These are phyloP conservation scores for Ornithoptera alexandrae DNA, from an alignment of 2,888 invertebrate species.

Conservation along the genomic window DNA sequence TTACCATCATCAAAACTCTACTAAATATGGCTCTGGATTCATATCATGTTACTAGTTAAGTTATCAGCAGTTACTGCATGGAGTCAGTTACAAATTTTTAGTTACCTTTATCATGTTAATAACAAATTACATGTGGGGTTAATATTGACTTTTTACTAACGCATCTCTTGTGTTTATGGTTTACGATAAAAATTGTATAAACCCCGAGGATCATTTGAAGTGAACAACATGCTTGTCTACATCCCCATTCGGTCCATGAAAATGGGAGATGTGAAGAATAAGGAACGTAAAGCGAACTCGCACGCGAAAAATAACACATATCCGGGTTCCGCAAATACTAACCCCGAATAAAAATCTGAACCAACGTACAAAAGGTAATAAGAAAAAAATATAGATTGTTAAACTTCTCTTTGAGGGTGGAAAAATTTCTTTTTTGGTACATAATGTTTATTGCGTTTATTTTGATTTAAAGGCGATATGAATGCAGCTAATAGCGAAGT, in stretches of 20 bases:
- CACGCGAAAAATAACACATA: neutral
- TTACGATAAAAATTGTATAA: neutral
- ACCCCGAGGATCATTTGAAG: neutral
- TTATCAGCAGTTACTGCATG: no score
- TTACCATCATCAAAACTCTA: no score
- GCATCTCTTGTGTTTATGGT: neutral
- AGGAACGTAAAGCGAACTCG: neutral
- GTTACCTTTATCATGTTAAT: neutral
- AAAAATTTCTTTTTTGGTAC: no score
- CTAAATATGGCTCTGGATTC: no score
- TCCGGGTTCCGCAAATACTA: neutral
- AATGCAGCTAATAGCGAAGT: constrained; percentile 2
- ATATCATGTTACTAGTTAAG: no score
- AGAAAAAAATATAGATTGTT: neutral
- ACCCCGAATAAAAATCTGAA: neutral
- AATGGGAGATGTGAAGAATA: neutral
- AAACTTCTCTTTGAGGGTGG: no score
- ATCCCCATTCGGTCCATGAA: neutral
- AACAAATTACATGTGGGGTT: neutral
- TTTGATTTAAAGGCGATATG: neutral
- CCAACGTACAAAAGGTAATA: neutral
- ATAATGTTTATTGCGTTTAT: neutral
- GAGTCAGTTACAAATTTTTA: no score
- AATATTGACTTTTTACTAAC: neutral
- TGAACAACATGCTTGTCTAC: neutral